Evolutionary conservation across 2,888 invertebrate species (phyloP).

Genomic region (Temnothorax unifasciatus): DNA sequence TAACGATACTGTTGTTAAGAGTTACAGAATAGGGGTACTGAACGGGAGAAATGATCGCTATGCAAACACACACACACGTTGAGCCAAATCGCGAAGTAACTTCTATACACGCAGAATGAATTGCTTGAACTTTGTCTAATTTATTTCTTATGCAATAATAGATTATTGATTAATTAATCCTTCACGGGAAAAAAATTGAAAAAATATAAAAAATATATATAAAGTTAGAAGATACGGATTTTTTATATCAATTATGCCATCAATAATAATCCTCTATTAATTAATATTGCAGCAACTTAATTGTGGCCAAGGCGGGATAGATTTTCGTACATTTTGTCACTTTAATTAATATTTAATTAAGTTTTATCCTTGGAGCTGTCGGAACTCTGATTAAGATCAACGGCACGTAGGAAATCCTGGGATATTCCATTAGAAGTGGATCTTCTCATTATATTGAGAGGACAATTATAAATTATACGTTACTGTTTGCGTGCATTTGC

Average conservation of each 20-base stretch:
- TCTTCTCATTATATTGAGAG: background rate
- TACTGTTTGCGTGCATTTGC: background rate
- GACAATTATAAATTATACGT: background rate
- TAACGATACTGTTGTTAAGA: too few relatives aligned
- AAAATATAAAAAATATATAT: background rate
- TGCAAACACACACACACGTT: background rate
- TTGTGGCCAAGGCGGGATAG: background rate
- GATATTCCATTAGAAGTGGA: background rate
- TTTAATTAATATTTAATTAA: conserved; percentile 10
- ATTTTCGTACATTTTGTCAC: background rate
- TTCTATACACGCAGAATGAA: background rate
- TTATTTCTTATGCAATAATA: background rate
- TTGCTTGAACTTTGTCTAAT: background rate
- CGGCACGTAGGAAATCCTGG: background rate
- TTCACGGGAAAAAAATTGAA: background rate
- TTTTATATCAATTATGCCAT: background rate
- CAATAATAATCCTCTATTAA: background rate
- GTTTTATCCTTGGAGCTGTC: background rate
- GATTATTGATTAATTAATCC: background rate
- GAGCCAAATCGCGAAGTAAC: background rate
- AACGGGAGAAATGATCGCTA: conserved; percentile 5
- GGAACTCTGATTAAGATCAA: background rate
- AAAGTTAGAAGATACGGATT: background rate
- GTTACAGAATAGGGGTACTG: too few relatives aligned
- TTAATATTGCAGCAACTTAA: background rate